Evolutionary conservation across 2,888 invertebrate genomes (phyloP).

Genomic region (Cataglyphis albicans): DNA sequence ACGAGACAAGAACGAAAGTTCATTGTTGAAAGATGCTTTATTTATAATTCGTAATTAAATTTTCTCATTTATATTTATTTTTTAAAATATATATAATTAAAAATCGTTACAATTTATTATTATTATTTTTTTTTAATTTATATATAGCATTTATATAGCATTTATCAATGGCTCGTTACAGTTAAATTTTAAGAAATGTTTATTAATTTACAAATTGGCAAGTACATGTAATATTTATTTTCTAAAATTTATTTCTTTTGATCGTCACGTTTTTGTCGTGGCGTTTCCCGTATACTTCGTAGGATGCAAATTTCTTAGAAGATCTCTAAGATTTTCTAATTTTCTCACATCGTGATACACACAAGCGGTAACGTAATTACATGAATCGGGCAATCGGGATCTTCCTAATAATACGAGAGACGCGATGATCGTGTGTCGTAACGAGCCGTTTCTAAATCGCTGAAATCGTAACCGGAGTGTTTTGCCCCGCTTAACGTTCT

Average conservation of each 20-base stretch:
- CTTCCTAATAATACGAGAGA: conserved; percentile 49
- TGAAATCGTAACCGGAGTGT: conserved; percentile 39
- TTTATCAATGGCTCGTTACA: not conserved
- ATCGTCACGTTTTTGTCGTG: conserved; percentile 24
- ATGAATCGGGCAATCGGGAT: conserved; percentile 42
- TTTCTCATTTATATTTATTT: not conserved
- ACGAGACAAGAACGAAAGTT: conserved; percentile 33
- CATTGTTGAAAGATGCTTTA: not conserved
- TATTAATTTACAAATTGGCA: conserved; percentile 13
- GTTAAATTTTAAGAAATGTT: conserved; percentile 2
- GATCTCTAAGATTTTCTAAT: conserved; percentile 44
- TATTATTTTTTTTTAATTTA: not conserved
- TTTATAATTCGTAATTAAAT: not conserved
- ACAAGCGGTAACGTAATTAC: conserved; percentile 31
- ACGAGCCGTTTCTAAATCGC: conserved; percentile 45
- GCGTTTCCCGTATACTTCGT: not conserved
- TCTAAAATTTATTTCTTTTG: conserved; percentile 30
- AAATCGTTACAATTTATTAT: not conserved
- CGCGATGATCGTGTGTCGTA: conserved; percentile 36
- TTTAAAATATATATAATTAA: conserved; percentile 15
- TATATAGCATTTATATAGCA: not conserved
- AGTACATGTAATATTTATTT: not conserved
- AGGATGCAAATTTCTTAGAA: not conserved
- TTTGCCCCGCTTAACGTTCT: conserved; percentile 22
- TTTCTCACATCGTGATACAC: conserved; percentile 43